phyloP scores from a whole-genome alignment of 2,888 invertebrate species.

The Thera britannica region DNA sequence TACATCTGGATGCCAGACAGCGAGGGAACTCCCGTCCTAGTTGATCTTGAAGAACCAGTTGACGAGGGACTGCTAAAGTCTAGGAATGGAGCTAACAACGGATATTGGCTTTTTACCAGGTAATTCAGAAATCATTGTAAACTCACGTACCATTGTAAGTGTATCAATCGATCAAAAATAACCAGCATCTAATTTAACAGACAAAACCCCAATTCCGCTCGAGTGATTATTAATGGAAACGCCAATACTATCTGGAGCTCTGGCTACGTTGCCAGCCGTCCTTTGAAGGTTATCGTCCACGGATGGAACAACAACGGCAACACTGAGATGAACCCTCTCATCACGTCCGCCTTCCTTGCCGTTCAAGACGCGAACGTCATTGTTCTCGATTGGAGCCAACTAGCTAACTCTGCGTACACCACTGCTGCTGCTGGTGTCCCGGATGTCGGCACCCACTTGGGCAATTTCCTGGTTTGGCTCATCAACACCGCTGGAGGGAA shows the following conservation, averaged over 20 bases:
- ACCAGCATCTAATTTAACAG: conserved; percentile 4
- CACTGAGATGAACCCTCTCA: conserved; percentile 54
- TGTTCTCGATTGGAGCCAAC: conserved; percentile 69
- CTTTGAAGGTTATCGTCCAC: conserved; percentile 63
- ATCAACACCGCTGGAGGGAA: conserved; percentile 65
- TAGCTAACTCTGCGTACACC: conserved; percentile 55
- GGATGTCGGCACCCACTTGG: conserved; percentile 63
- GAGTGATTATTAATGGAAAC: conserved; percentile 60
- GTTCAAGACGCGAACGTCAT: conserved; percentile 68
- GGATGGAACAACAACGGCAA: conserved; percentile 68
- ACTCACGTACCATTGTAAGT: not conserved
- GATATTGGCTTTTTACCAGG: conserved; percentile 70
- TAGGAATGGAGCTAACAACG: conserved; percentile 68
- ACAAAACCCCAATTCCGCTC: conserved; percentile 54
- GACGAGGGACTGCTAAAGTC: conserved; percentile 42
- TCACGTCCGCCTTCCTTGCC: conserved; percentile 62
- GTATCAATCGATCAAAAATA: not conserved
- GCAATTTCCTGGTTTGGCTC: conserved; percentile 71
- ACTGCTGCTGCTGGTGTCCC: conserved; percentile 64
- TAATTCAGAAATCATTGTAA: conserved; percentile 21
- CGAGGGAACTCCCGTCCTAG: conserved; percentile 62
- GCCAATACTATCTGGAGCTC: conserved; percentile 57
- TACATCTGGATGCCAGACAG: conserved; percentile 78
- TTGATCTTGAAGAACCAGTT: conserved; percentile 63
- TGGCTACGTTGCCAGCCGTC: conserved; percentile 54